Conservation (phyloP, 2,888 invertebrate genomes). For the Xylota sylvarum region DNA sequence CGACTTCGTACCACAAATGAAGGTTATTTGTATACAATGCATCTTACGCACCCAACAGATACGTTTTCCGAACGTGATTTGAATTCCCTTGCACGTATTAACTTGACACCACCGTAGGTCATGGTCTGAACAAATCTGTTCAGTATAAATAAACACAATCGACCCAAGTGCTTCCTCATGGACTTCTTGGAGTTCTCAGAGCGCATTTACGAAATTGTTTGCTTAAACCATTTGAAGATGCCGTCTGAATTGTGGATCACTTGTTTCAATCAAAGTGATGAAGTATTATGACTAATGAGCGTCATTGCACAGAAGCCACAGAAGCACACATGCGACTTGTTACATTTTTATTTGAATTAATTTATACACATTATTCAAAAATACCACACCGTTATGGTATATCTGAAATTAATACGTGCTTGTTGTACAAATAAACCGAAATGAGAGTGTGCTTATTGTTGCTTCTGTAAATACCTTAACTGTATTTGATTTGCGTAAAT, state of each 20-base stretch:
- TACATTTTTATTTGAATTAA: conserved; percentile 31
- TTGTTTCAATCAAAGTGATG: conserved; percentile 43
- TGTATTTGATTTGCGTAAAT: conserved; percentile 54
- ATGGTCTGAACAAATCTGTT: conserved; percentile 23
- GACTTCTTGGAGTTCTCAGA: conserved; percentile 25
- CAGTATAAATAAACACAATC: background rate
- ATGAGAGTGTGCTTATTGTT: conserved; percentile 21
- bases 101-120: conserved; percentile 33
- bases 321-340: conserved; percentile 5
- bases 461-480: conserved; percentile 47
- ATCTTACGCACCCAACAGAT: conserved; percentile 12
- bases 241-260: conserved; percentile 8
- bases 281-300: conserved; percentile 16
- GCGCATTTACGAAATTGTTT: conserved; percentile 23
- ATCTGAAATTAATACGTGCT: conserved; percentile 42
- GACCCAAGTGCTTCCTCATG: conserved; percentile 28
- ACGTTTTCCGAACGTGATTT: conserved; percentile 25
- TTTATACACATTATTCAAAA: conserved; percentile 42
- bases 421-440: conserved; percentile 20
- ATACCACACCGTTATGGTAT: conserved; percentile 15
- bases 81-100: conserved; percentile 1
- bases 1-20: conserved; percentile 6
- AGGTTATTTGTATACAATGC: conserved; percentile 30
- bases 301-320: conserved; percentile 4
- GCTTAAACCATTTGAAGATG: conserved; percentile 4